phyloP scores from a whole-genome alignment of 2,888 invertebrate genomes.

The Pasiphila rectangulata region DNA sequence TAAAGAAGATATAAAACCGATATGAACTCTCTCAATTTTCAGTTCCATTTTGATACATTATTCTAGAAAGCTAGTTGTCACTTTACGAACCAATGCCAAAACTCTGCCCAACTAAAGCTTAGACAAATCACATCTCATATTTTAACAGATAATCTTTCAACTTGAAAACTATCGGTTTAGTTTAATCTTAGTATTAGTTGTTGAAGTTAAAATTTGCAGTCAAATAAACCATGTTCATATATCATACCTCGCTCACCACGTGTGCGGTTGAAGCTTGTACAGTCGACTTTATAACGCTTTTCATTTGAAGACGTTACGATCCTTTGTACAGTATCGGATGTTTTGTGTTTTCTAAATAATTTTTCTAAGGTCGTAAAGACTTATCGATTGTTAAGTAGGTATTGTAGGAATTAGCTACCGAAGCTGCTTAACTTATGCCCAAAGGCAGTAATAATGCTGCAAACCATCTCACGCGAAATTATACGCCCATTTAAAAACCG shows the following conservation, averaged over 20 bases:
- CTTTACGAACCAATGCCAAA: constrained; percentile 19
- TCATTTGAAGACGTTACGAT: too few relatives aligned
- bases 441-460: too few relatives aligned
- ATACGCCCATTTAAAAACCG: too few relatives aligned
- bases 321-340: too few relatives aligned
- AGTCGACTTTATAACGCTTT: not conserved
- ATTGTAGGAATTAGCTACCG: too few relatives aligned
- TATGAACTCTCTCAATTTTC: not conserved
- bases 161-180: constrained; percentile 36
- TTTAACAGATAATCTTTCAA: constrained; percentile 34
- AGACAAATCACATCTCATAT: constrained; percentile 30
- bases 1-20: too few relatives aligned
- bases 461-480: too few relatives aligned
- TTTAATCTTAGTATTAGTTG: constrained; percentile 44
- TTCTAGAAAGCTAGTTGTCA: constrained; percentile 13
- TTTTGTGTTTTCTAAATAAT: too few relatives aligned
- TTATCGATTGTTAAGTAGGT: too few relatives aligned
- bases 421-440: too few relatives aligned
- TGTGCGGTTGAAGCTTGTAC: constrained; percentile 36
- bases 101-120: constrained; percentile 22
- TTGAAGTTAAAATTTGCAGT: constrained; percentile 45
- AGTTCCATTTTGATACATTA: constrained; percentile 4
- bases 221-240: constrained; percentile 49
- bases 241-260: constrained; percentile 51
- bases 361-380: too few relatives aligned